These are phyloP conservation scores for Amblyopsis rosae DNA, from an alignment of 2,113 vertebrate species.

Conservation along the genomic window DNA sequence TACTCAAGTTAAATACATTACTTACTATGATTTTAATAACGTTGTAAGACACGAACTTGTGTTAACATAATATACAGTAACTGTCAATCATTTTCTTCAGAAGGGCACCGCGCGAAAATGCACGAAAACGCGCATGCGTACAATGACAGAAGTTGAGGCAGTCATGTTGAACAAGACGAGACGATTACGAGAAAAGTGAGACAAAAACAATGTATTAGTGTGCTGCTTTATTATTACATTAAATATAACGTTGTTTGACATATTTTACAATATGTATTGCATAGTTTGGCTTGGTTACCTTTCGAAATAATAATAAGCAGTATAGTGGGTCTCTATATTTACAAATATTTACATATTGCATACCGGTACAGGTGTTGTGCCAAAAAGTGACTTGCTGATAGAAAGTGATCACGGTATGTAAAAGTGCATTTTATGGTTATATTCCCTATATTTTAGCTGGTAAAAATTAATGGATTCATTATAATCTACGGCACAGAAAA, in stretches of 20 bases:
- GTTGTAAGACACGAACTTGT: background rate
- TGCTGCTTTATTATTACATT: constrained; percentile 37
- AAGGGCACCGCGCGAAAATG: too few relatives aligned
- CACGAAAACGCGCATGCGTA: background rate
- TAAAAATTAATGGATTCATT: too few relatives aligned
- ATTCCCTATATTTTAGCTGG: too few relatives aligned
- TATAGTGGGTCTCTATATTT: too few relatives aligned
- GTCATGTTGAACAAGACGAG: too few relatives aligned
- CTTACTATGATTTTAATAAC: constrained; percentile 21
- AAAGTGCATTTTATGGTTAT: too few relatives aligned
- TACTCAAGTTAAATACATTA: background rate
- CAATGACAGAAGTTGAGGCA: background rate
- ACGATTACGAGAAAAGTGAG: background rate
- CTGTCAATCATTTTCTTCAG: background rate
- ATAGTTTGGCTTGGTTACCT: constrained; percentile 10
- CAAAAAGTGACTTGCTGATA: too few relatives aligned
- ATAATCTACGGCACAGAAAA: too few relatives aligned
- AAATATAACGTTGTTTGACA: constrained; percentile 7
- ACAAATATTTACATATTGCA: too few relatives aligned
- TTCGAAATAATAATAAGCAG: background rate
- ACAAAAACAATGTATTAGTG: background rate
- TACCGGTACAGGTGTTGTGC: too few relatives aligned
- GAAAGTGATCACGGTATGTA: too few relatives aligned
- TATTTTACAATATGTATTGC: background rate
- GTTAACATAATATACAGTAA: background rate